These are phyloP conservation scores for Nothobranchius kuhntae DNA, from an alignment of 2,113 vertebrate species.

Conservation along the genomic window DNA sequence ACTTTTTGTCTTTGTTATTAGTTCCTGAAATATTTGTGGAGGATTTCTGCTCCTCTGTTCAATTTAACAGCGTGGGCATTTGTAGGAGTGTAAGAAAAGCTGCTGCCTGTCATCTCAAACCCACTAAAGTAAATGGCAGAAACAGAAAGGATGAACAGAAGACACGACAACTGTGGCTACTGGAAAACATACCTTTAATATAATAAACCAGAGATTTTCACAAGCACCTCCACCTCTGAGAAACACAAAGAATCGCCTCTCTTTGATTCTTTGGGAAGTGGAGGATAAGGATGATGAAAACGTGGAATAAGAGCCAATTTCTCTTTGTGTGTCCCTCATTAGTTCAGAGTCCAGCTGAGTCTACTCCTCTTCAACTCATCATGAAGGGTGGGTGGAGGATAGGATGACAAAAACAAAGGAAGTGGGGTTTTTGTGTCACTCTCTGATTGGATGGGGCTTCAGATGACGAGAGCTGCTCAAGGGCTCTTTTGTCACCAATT, in stretches of 20 bases:
- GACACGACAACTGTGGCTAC: no score
- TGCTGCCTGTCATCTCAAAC: no score
- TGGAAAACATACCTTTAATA: no score
- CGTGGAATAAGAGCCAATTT: slow-evolving; percentile 24
- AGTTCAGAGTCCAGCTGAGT: slow-evolving; percentile 43
- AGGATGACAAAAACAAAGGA: slow-evolving; percentile 25
- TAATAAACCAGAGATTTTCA: slow-evolving; percentile 1
- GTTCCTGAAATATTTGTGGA: no score
- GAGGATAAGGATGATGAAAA: slow-evolving; percentile 16
- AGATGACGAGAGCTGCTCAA: neutral
- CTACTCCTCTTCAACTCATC: slow-evolving; percentile 30
- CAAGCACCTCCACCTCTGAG: slow-evolving; percentile 4
- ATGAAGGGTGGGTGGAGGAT: slow-evolving; percentile 18
- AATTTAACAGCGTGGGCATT: no score
- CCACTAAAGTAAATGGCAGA: neutral
- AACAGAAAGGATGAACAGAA: no score
- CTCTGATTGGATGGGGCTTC: slow-evolving; percentile 6
- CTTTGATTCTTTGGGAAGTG: slow-evolving; percentile 18
- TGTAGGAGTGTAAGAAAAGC: no score
- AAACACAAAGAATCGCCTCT: neutral
- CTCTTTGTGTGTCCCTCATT: slow-evolving; percentile 18
- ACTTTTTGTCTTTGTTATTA: no score
- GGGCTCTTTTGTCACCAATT: neutral
- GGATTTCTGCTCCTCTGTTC: no score
- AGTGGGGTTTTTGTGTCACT: slow-evolving; percentile 1